Percentiles rank a stretch among this genome's conserved stretches.
Conservation (phyloP, 2,797 vertebrate genomes). For the Sciurus vulgaris region DNA sequence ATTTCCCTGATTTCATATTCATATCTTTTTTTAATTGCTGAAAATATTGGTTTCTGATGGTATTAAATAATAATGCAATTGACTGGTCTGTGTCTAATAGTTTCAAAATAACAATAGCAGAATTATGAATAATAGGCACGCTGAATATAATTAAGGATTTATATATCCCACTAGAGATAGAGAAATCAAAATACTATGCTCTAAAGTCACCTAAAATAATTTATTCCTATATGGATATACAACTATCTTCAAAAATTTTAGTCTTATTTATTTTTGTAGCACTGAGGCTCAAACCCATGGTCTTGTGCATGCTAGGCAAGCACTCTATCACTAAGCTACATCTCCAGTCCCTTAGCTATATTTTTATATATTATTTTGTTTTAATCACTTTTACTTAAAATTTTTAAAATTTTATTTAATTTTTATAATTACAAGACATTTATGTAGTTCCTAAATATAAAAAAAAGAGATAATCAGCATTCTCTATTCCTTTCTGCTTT, state of each 20-base stretch:
- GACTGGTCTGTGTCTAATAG: neutral
- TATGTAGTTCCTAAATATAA: neutral
- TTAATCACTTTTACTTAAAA: slow-evolving; percentile 20
- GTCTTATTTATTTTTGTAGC: neutral
- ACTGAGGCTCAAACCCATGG: no score
- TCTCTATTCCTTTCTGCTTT: slow-evolving; percentile 6
- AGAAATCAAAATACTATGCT: neutral
- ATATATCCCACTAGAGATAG: neutral
- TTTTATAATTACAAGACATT: slow-evolving; percentile 40
- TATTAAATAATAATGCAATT: neutral
- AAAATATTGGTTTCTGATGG: neutral
- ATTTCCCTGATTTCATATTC: slow-evolving; percentile 12
- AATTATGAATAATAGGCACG: neutral
- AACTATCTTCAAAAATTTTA: neutral
- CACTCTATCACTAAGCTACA: neutral
- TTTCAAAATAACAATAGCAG: neutral
- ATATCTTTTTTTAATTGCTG: neutral
- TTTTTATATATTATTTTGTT: slow-evolving; percentile 19
- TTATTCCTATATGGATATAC: neutral
- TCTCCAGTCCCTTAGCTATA: neutral
- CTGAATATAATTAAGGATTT: neutral
- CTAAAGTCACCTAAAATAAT: neutral
- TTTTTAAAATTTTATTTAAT: neutral
- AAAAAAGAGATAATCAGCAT: neutral
- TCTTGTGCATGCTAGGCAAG: neutral